phyloP scores from a whole-genome alignment of 2,797 vertebrate species.

The Silurus aristotelis region DNA sequence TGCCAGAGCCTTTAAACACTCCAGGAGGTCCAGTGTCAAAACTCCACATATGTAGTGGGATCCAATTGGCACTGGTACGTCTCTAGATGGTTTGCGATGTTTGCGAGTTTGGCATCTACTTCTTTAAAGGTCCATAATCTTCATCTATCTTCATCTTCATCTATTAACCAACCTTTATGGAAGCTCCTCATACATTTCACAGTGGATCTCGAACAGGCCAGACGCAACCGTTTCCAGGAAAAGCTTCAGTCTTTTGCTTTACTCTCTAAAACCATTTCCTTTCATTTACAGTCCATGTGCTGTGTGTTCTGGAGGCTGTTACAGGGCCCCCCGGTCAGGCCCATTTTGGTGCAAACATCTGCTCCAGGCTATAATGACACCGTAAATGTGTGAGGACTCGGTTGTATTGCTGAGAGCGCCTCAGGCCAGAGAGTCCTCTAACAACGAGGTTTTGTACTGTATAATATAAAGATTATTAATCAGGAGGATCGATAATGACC shows the following conservation, averaged over 20 bases:
- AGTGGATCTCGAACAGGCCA: not conserved
- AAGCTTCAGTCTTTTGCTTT: slow-evolving; percentile 7
- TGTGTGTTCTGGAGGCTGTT: slow-evolving; percentile 68
- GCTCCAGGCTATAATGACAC: slow-evolving; percentile 42
- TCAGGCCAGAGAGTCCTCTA: slow-evolving; percentile 1
- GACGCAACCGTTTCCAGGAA: slow-evolving; percentile 27
- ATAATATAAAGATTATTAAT: not conserved
- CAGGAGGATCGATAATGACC: not conserved
- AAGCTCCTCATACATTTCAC: slow-evolving; percentile 12
- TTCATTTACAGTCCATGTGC: slow-evolving; percentile 72
- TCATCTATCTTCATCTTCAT: no score
- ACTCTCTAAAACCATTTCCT: slow-evolving; percentile 66
- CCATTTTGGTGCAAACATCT: slow-evolving; percentile 49
- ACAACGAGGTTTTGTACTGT: not conserved
- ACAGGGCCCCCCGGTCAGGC: slow-evolving; percentile 57
- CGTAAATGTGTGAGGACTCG: slow-evolving; percentile 43
- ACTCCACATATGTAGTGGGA: no score
- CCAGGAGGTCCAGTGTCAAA: no score
- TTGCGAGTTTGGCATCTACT: no score
- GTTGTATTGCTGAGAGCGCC: slow-evolving; percentile 9
- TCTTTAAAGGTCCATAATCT: no score
- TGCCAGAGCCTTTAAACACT: no score
- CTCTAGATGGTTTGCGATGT: no score
- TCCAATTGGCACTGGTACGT: no score
- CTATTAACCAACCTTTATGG: not conserved